phyloP scores from a whole-genome alignment of 1,140 invertebrate species.

The Teleopsis dalmanni region DNA sequence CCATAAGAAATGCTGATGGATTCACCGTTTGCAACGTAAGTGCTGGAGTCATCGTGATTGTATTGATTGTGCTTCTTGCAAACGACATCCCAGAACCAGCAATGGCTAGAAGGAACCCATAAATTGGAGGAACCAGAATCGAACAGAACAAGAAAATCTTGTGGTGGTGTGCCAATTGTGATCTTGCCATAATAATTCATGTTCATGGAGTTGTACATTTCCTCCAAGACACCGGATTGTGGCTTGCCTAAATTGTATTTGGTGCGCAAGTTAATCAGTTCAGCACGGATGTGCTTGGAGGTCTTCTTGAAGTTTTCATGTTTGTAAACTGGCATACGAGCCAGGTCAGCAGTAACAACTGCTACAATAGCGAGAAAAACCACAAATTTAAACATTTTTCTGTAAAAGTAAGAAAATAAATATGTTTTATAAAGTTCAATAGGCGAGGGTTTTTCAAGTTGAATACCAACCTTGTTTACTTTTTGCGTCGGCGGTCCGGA shows the following conservation, averaged over 20 bases:
- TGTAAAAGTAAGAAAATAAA: too few species aligned
- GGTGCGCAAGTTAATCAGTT: slow-evolving; percentile 17
- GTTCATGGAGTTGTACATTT: slow-evolving; percentile 25
- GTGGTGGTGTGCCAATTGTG: slow-evolving; percentile 85
- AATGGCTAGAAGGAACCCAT: slow-evolving; percentile 89
- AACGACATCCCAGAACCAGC: slow-evolving; percentile 70
- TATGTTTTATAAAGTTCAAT: too few species aligned
- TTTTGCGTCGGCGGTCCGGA: too few species aligned
- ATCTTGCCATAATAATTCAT: slow-evolving; percentile 65
- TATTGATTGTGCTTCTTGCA: slow-evolving; percentile 85
- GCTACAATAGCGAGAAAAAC: slow-evolving; percentile 18
- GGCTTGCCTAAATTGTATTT: slow-evolving; percentile 17
- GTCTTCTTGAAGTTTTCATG: slow-evolving; percentile 16
- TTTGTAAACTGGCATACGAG: slow-evolving; percentile 23
- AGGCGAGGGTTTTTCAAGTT: too few species aligned
- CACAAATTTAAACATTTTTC: slow-evolving; percentile 24
- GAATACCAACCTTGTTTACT: too few species aligned
- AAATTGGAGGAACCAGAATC: slow-evolving; percentile 98
- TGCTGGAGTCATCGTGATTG: slow-evolving; percentile 71
- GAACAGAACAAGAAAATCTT: slow-evolving; percentile 92
- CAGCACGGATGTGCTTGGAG: slow-evolving; percentile 13
- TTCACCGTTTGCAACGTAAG: slow-evolving; percentile 83
- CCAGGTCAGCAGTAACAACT: slow-evolving; percentile 20
- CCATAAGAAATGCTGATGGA: slow-evolving; percentile 90
- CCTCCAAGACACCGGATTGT: slow-evolving; percentile 8